Base-by-base conservation (phyloP, 2,797 vertebrate species). In the Rallus crepitans region DNA sequence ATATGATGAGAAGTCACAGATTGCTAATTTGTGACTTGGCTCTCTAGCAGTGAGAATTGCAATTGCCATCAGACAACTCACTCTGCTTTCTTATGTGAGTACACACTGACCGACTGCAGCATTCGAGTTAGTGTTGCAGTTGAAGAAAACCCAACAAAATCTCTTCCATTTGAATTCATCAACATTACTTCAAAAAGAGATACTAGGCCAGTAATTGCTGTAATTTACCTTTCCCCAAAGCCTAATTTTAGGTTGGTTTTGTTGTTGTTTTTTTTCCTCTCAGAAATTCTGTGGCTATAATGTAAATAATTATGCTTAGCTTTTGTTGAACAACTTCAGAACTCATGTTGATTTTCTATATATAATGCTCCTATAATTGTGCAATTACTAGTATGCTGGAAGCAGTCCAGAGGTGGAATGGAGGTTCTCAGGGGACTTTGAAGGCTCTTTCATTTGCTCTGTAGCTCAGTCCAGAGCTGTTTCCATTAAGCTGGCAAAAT, bases 221-320 rank as follows among this genome's bases (percentile, higher is more conserved):
- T 90, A 92, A 83, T 95, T 96, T 95, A 50, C 81, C 75, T 89
- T 93, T 61, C 63, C 70, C 63, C 81, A 68, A 96, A 95, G 85
- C 86, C 72, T 63, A 27, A 76, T 90, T 70, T 88, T 84, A 87
- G 21, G 53, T 23, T 53, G 31, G 6, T 20, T 5, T 45, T 56
- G 50, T 28, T 53, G 15, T 16, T 6, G 50, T 7, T 24, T 3
- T 45, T 56, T 70, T 50, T 50, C 48, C 48, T 50, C 48, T 12
- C 48, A 25, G 69, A 84, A 87, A 83, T 68, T 75, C 69, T 85
- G 75, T 90, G 85, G 66, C 55, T 71, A 33, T 66, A 87, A 70
- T 72, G 80, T 81, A 94, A 95, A 92, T 93, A 91, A 96, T 96
- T 95, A 73, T 55, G 78, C 52, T 68, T 72, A 53, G 79, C 86